Conservation (phyloP, 2,113 vertebrate genomes). For the Centropus bengalensis region DNA sequence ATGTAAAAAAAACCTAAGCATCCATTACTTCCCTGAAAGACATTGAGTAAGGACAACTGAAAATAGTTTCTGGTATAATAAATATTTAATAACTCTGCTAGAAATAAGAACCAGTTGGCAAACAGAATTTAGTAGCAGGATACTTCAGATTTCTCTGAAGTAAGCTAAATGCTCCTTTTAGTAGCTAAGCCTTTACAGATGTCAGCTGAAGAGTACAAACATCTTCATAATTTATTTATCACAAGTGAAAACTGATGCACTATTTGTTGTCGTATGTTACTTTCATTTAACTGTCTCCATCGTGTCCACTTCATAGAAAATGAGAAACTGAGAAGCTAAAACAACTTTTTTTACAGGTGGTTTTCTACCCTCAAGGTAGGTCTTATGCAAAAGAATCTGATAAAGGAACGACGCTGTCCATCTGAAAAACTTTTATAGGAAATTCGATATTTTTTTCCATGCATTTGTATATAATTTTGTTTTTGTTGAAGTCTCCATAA, state of each 20-base stretch:
- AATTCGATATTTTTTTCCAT: background rate
- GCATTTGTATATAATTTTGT: background rate
- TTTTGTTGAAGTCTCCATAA: background rate
- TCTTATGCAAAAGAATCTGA: background rate
- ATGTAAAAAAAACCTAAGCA: background rate
- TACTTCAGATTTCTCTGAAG: background rate
- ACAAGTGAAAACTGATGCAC: constrained; percentile 20
- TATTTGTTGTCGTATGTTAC: background rate
- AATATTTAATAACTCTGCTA: constrained; percentile 27
- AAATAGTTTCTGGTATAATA: background rate
- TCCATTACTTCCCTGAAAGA: background rate
- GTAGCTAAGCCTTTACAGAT: background rate
- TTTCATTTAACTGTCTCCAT: constrained; percentile 25
- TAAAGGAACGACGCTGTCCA: background rate
- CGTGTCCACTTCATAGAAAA: constrained; percentile 23
- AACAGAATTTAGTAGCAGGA: background rate
- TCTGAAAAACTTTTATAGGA: background rate
- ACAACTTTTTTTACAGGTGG: background rate
- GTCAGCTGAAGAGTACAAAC: constrained; percentile 46
- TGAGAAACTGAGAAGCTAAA: background rate
- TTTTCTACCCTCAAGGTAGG: background rate
- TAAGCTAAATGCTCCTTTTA: background rate
- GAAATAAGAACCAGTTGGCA: constrained; percentile 23
- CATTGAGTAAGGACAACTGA: background rate
- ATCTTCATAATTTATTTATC: constrained; percentile 15